A percentile compares a stretch with the other conserved stretches of the same genome.
These are phyloP conservation scores for Belonocnema kinseyi DNA, from an alignment of 1,140 invertebrate genomes.

Conservation along the genomic window DNA sequence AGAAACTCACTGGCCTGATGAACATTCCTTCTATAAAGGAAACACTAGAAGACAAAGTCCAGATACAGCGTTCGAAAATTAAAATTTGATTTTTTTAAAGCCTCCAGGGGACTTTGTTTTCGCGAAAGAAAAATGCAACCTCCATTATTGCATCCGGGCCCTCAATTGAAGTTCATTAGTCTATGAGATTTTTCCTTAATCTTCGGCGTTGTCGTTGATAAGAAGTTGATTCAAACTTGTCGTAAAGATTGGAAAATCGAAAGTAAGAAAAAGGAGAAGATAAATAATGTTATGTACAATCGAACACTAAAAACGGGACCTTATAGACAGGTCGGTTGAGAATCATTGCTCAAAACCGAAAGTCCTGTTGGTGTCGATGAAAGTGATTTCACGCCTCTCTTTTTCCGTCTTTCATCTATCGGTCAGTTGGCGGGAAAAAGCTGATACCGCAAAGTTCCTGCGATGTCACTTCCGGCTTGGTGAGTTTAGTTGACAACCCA, in stretches of 20 bases:
- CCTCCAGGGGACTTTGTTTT: too few species aligned
- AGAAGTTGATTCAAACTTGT: constrained; percentile 5
- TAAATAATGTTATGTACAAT: not conserved
- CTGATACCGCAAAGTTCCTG: not conserved
- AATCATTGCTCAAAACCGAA: constrained; percentile 9
- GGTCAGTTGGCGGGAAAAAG: not conserved
- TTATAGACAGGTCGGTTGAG: not conserved
- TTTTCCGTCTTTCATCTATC: constrained; percentile 19
- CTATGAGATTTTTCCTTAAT: not conserved
- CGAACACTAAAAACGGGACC: not conserved
- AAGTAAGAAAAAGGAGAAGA: not conserved
- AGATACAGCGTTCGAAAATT: too few species aligned
- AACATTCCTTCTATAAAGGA: too few species aligned
- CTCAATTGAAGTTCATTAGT: not conserved
- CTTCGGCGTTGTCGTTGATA: constrained; percentile 13
- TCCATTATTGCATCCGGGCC: too few species aligned
- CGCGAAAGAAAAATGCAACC: too few species aligned
- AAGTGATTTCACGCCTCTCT: constrained; percentile 11
- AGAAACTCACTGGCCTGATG: too few species aligned
- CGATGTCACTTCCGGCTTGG: constrained; percentile 16
- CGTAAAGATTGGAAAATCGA: not conserved
- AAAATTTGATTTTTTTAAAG: too few species aligned
- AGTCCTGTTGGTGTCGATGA: constrained; percentile 3
- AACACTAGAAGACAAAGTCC: too few species aligned
- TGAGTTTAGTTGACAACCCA: constrained; percentile 83